Conservation (phyloP, 64 coral and sea anemone species). For the Montipora capricornis region DNA sequence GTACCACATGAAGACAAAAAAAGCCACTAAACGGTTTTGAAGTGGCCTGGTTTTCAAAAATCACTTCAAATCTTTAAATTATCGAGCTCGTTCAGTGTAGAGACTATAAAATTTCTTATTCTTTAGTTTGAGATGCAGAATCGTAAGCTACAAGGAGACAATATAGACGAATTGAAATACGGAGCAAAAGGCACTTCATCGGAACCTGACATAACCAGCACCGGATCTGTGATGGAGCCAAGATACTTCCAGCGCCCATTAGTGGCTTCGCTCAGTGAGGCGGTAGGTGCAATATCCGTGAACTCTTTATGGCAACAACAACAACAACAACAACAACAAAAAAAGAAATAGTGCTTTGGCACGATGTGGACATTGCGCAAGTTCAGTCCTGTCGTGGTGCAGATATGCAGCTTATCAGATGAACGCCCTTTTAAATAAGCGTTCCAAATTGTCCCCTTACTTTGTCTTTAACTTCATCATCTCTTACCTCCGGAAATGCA, state of each 20-base stretch:
- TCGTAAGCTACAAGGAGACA: slow-evolving; percentile 33
- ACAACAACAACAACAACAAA: neutral
- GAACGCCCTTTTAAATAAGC: too few relatives aligned
- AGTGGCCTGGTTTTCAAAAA: too few relatives aligned
- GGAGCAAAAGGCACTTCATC: neutral
- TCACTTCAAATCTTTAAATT: too few relatives aligned
- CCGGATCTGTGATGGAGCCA: neutral
- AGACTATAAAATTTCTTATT: neutral
- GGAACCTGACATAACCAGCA: neutral
- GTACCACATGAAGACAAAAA: too few relatives aligned
- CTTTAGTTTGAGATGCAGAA: slow-evolving; percentile 40
- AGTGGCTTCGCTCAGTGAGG: neutral
- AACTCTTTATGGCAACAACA: neutral
- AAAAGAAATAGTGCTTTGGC: neutral
- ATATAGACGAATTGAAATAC: neutral
- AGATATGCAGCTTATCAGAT: too few relatives aligned
- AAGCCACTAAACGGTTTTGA: too few relatives aligned
- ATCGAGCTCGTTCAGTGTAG: too few relatives aligned
- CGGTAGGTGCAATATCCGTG: neutral
- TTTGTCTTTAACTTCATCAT: too few relatives aligned
- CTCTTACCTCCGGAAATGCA: too few relatives aligned
- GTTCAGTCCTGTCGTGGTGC: too few relatives aligned
- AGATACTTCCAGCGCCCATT: neutral
- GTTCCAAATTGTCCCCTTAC: too few relatives aligned
- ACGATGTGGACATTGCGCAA: too few relatives aligned